Conservation (phyloP, 2,113 vertebrate species). For the Platysteira castanea region DNA sequence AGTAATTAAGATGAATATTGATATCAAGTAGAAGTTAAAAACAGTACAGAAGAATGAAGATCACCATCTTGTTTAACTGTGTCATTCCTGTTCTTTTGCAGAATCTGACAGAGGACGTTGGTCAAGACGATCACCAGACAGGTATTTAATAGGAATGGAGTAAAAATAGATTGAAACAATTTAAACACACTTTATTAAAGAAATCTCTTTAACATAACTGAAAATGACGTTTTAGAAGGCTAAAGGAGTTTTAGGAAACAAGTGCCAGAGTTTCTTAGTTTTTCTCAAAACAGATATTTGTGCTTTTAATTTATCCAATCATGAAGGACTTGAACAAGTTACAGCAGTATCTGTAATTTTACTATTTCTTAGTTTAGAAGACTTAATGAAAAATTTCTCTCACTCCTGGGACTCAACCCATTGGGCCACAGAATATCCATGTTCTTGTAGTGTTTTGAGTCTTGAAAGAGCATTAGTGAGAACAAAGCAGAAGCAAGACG, state of each 20-base stretch:
- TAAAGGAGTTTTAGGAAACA: neutral
- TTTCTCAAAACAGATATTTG: neutral
- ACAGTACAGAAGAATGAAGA: neutral
- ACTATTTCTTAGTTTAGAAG: neutral
- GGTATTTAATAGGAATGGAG: constrained; percentile 73
- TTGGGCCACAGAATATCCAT: neutral
- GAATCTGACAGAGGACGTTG: constrained; percentile 97
- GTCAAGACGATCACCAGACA: constrained; percentile 92
- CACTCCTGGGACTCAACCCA: constrained; percentile 8
- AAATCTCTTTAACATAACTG: neutral
- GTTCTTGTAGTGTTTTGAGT: neutral
- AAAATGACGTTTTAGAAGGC: neutral
- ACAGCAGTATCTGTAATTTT: neutral
- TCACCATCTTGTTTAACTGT: constrained; percentile 21
- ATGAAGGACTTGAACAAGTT: neutral
- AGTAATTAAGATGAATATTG: neutral
- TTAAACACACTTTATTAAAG: neutral
- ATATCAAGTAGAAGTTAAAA: neutral
- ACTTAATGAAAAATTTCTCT: neutral
- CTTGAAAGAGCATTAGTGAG: neutral
- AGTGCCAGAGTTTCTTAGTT: neutral
- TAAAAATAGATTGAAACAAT: neutral
- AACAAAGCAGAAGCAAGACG: neutral
- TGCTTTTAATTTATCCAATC: neutral
- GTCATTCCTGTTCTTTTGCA: constrained; percentile 66